Conservation (phyloP, 2,888 invertebrate genomes). For the Cerastis leucographa region DNA sequence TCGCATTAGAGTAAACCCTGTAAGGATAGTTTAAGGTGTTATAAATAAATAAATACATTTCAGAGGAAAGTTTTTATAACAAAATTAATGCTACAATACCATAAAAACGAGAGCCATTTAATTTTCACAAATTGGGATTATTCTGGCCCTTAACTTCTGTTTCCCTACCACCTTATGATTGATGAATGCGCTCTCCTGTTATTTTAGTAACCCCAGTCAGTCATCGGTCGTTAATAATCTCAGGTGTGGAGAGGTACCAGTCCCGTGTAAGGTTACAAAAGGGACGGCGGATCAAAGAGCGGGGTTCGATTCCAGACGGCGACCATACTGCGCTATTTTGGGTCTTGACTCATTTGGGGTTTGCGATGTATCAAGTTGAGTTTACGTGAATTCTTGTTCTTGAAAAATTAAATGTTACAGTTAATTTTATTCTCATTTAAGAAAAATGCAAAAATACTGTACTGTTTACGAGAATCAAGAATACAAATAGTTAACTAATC, state of each 20-base stretch:
- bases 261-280: constrained; percentile 68
- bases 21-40: too few relatives aligned
- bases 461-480: background rate
- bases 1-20: too few relatives aligned
- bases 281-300: constrained; percentile 71
- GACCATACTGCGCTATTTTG: constrained; percentile 67
- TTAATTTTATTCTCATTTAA: background rate
- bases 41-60: too few relatives aligned
- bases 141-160: constrained; percentile 2
- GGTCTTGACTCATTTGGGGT: constrained; percentile 41
- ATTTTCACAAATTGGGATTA: background rate
- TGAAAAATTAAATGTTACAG: background rate
- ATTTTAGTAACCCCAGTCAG: constrained; percentile 64
- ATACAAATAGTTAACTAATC: background rate
- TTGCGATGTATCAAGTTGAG: constrained; percentile 39
- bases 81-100: background rate
- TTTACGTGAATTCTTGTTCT: constrained; percentile 5
- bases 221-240: constrained; percentile 72
- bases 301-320: constrained; percentile 66
- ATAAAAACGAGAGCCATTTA: background rate
- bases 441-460: background rate
- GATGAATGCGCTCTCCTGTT: constrained; percentile 53
- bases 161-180: constrained; percentile 42
- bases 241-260: constrained; percentile 71
- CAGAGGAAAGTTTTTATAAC: too few relatives aligned